Conservation (phyloP, 2,113 vertebrate species). For the Pteruthius melanotis region DNA sequence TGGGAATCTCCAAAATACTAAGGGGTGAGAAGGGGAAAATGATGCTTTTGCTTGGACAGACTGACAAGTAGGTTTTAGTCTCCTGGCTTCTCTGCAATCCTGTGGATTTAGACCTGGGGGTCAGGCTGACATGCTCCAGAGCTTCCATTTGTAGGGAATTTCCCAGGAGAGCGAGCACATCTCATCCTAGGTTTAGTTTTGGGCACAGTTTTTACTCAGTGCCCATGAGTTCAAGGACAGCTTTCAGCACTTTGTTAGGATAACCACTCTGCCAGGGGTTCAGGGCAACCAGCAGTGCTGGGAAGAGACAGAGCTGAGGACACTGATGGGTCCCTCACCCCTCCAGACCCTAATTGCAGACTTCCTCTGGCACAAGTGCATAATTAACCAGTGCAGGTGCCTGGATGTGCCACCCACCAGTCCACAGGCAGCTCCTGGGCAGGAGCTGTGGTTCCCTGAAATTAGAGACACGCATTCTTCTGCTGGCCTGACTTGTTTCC, state of each 20-base stretch:
- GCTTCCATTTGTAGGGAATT: not conserved
- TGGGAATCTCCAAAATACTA: not conserved
- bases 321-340: not conserved
- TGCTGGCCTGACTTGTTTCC: conserved; percentile 5
- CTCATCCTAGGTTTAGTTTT: not conserved
- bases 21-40: not conserved
- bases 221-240: not conserved
- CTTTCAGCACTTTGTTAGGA: not conserved
- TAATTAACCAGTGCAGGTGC: not conserved
- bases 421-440: not conserved
- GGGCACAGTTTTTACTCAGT: not conserved
- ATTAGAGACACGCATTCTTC: not conserved
- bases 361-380: not conserved
- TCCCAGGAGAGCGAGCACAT: not conserved
- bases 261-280: not conserved
- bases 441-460: not conserved
- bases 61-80: not conserved
- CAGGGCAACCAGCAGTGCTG: not conserved
- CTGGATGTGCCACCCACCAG: not conserved
- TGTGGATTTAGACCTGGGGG: not conserved
- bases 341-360: not conserved
- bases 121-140: not conserved
- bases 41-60: not conserved
- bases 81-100: not conserved
- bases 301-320: not conserved